Evolutionary conservation across 23 tunicate species (phyloP), one percentile per base, ranked within the genome.

Genomic region (Diplosoma virens): DNA sequence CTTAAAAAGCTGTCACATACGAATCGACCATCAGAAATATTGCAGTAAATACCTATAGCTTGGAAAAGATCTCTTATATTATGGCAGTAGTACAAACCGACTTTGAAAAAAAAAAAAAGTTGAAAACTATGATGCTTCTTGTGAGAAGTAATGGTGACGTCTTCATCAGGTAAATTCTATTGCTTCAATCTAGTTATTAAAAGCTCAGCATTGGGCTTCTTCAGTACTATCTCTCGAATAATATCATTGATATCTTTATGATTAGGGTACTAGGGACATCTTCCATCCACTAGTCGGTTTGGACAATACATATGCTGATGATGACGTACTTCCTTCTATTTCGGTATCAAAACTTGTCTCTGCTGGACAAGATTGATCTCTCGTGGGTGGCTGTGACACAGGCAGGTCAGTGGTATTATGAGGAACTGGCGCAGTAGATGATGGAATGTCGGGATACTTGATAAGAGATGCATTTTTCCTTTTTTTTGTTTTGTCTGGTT

Each of bases 251-350:
- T 72, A 36, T 72, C 78, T 48, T 72, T 61, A 47, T 72, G 78
- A 61, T 72, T 72, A 61, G 60, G 78, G 61, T 72, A 72, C 34
- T 72, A 72, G 78, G 78, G 78, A 25, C 78, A 72, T 33, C 78
- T 47, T 72, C 48, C 61, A 72, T 33, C 61, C 2, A 20, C 61
- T 21, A 33, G 9, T 48, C 78, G 78, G 61, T 9, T 60, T 47
- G 25, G 78, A 72, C 23, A 18, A 72, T 28, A 48, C 21, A 24
- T 34, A 72, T n/a, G 24, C 78, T 25, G 61, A 72, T 47, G 78
- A 27, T 47, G n/a, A n/a, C n/a, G n/a, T n/a, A n/a, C n/a, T n/a
- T n/a, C 48, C 33, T 9, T 72, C 33, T 61, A 33, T 72, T 72
- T 72, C 78, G 14, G 78, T 47, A 72, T 72, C 78, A 72, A 61